Evolutionary conservation across 2,797 vertebrate species (phyloP).

Genomic region (Crax fasciolata): DNA sequence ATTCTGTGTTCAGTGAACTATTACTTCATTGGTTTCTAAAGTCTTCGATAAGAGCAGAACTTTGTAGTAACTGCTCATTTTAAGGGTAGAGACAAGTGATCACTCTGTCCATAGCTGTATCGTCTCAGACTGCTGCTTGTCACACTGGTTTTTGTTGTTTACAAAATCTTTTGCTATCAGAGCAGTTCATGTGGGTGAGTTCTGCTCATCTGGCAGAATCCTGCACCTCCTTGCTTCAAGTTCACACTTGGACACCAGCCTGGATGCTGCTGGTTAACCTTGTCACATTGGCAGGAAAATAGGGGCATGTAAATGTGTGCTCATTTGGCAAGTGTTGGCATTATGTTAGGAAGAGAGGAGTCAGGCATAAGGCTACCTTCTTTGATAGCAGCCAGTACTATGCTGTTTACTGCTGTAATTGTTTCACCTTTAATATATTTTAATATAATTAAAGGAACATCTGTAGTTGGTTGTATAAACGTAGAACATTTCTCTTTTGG

Average conservation of each 20-base stretch:
- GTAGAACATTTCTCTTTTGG: neutral
- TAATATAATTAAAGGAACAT: neutral
- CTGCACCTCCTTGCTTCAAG: neutral
- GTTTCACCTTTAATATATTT: neutral
- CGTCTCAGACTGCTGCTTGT: neutral
- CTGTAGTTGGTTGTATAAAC: neutral
- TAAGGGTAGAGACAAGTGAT: neutral
- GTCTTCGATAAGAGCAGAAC: neutral
- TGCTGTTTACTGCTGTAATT: neutral
- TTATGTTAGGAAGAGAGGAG: neutral
- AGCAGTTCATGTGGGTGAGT: neutral
- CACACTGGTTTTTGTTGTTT: neutral
- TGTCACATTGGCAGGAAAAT: neutral
- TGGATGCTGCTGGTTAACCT: neutral
- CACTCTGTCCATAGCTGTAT: neutral
- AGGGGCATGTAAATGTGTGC: neutral
- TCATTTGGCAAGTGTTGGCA: neutral
- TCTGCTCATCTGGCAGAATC: neutral
- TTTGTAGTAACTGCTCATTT: neutral
- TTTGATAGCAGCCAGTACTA: neutral
- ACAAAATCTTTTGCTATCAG: neutral
- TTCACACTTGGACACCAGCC: neutral
- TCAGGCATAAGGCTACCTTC: neutral
- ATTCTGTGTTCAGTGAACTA: neutral
- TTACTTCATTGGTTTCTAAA: neutral